Base-by-base conservation (phyloP, 2,888 invertebrate genomes). In the Drosophila limbata region DNA sequence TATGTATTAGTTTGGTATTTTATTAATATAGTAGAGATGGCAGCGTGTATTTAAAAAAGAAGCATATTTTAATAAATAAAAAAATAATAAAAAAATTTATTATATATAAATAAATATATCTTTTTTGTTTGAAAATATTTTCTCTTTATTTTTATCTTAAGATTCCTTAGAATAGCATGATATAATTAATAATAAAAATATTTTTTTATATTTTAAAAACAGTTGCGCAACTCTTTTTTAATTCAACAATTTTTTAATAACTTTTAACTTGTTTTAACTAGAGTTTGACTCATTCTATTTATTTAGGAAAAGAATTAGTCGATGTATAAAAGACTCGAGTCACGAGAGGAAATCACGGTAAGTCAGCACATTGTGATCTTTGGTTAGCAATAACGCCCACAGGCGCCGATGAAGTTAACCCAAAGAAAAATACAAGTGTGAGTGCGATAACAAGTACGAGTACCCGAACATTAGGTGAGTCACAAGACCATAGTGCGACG, bases 401-500 rank as follows among this genome's bases (percentile, higher is more conserved):
- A 25, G 45, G 52, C 57, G 71, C 64, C 72, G 1, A 15, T 6
- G 10, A 10, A 28, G 39, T 42, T 40, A 40, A 31, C 40, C 40
- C 5, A 31, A 33, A 31, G 47, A 55, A n/a, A 53, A 53, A 35
- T 10, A 35, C 15, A n/a, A 28, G 17, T 35, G 17, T 44, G 45
- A 56, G 47, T 56, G 33, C 35, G 33, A 40, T 11, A 31, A 51
- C 40, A 10, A 42, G 42, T 51, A 10, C 53, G 40, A 45, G 47
- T 42, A 53, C 48, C 37, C 52, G 42, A 61, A 33, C 47, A 15
- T 37, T 6, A 21, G 39, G 47, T 64, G 75, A 78, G 33, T 75
- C 74, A 61, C 42, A 55, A 10, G 19, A 11, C 28, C 37, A 25
- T 19, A 33, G 3, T 15, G 48, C 47, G 63, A 73, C 75, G 79